Base-by-base conservation (phyloP, 2,797 vertebrate genomes). In the Podargus strigoides region DNA sequence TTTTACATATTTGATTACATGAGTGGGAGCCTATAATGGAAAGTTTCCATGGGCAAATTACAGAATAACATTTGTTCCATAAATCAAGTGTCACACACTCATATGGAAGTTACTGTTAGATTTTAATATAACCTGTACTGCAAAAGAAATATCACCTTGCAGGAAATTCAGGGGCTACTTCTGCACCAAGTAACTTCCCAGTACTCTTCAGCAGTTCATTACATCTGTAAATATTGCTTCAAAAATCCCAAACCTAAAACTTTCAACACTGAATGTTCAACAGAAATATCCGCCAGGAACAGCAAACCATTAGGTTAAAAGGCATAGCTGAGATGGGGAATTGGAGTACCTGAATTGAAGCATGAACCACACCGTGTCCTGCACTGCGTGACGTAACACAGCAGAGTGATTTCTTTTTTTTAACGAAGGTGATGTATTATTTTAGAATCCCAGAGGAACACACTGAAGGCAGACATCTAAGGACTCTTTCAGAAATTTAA, bases 1-100 rank as follows among this genome's bases (percentile, higher is more conserved):
- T 94, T 95, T 81, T 50, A 64, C 28, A 52, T 79, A 95, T 86
- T 78, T 73, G 85, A 84, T 91, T 84, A 84, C 34, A 34, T 17
- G 28, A 90, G 20, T 26, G 23, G 44, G n/a, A 93, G 67, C 7
- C 37, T 49, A 22, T 60, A 94, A 78, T 18, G 93, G 52, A 93
- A 92, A 84, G 55, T 55, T 96, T 93, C 69, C 4, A 3, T 13
- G n/a, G 22, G 55, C 44, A 91, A 81, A 94, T 88, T 42, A 70
- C 44, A 75, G 30, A 81, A 30, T 12, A 94, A 69, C 28, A 46
- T 78, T 76, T 86, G 14, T 82, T 74, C 69, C 32, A 39, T 64
- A 91, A 87, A 81, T 87, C 50, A 87, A 86, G 46, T 22, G 81
- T 55, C 49, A 52, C 42, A 23, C 23, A 36, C 50, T 49, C 59